phyloP scores from a whole-genome alignment of 2,888 invertebrate genomes.

The Cotesia congregata region DNA sequence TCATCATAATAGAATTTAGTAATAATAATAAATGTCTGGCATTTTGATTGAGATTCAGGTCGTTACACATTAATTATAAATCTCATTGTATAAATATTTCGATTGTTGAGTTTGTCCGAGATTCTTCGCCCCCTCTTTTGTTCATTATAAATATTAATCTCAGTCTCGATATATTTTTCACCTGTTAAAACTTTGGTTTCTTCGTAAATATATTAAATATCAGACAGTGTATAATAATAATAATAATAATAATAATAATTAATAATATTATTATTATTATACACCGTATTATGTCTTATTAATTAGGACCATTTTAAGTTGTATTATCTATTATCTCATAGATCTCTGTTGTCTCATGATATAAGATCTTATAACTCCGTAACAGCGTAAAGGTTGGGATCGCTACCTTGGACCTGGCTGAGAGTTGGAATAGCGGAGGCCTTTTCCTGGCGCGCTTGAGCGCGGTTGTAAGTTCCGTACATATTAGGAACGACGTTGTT shows the following conservation, averaged over 20 bases:
- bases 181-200: slow-evolving; percentile 45
- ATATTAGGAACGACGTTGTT: slow-evolving; percentile 67
- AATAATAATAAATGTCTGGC: slow-evolving; percentile 1
- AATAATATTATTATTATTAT: too few relatives aligned
- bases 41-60: neutral
- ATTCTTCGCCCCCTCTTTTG: slow-evolving; percentile 48
- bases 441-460: slow-evolving; percentile 65
- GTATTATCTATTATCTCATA: neutral
- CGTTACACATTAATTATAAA: neutral
- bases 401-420: slow-evolving; percentile 68
- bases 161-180: slow-evolving; percentile 42
- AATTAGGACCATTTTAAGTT: slow-evolving; percentile 18
- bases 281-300: too few relatives aligned
- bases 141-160: slow-evolving; percentile 42
- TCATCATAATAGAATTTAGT: neutral
- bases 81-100: slow-evolving; percentile 5
- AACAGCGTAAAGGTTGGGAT: slow-evolving; percentile 79
- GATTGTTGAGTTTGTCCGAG: slow-evolving; percentile 34
- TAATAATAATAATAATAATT: too few relatives aligned
- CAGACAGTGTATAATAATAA: neutral
- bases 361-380: slow-evolving; percentile 75
- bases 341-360: too few relatives aligned
- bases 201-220: slow-evolving; percentile 6
- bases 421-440: slow-evolving; percentile 61
- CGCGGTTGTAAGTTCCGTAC: slow-evolving; percentile 68